Conservation (phyloP, 2,888 invertebrate species). For the Bruchidius siliquastri region DNA sequence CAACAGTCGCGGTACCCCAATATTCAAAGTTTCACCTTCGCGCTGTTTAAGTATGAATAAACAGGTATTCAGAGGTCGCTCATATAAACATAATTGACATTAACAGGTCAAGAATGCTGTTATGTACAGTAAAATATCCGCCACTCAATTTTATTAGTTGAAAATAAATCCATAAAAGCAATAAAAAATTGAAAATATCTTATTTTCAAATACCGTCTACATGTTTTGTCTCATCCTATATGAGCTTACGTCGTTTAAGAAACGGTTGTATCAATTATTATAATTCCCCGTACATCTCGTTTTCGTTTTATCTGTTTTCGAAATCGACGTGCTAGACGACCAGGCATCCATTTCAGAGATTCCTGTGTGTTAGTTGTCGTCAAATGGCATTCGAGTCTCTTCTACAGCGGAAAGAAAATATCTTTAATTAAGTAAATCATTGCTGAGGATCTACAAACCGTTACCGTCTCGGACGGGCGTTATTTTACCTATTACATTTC, state of each 20-base stretch:
- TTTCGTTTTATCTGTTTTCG: background rate
- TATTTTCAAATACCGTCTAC: no score
- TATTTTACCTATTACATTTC: conserved; percentile 20
- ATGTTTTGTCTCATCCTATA: no score
- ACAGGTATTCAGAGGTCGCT: no score
- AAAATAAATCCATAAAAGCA: no score
- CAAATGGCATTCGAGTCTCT: background rate
- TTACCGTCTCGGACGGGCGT: conserved; percentile 16
- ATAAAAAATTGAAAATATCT: no score
- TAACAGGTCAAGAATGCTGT: no score
- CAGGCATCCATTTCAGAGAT: conserved; percentile 29
- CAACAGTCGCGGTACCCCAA: no score
- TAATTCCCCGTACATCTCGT: background rate
- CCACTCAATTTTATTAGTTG: no score
- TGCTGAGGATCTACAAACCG: conserved; percentile 24
- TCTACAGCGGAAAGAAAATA: conserved; percentile 14
- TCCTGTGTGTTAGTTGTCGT: conserved; percentile 13
- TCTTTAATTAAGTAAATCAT: conserved; percentile 32
- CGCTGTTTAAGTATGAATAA: no score
- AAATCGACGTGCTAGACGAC: background rate
- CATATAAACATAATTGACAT: no score
- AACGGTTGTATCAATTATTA: background rate
- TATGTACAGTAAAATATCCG: no score
- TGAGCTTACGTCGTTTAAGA: background rate
- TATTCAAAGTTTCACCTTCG: no score